Evolutionary conservation across 2,888 invertebrate genomes (phyloP), one percentile per base, ranked within the genome.

Genomic region (Morinoia aosen): DNA sequence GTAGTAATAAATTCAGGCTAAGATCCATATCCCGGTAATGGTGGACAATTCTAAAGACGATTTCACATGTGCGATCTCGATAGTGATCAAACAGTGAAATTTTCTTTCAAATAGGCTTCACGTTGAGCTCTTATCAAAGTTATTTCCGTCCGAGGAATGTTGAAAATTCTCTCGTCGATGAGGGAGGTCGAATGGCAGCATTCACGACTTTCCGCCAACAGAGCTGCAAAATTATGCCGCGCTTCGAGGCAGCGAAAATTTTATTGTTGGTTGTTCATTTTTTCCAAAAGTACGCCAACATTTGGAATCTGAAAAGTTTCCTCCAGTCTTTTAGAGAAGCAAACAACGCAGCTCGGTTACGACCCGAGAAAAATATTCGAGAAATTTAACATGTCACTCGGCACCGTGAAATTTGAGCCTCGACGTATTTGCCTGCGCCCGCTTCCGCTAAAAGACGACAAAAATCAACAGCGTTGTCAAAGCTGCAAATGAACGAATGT

Each of bases 381-480:
- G 90, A 90, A 90, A 90, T 90, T 90, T 90, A 90, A 90, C 90
- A 90, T 40, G 90, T 90, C 90, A 90, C 40, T 40, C 90, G 40
- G 39, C 90, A 90, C 39, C 90, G 90, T 90, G 90, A 90, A 90
- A 90, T 90, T 90, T 90, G 90, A 90, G 90, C 90, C 48, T 48
- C 39, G 90, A 10, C 40, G 14, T 90, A 90, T 90, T 90, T 90
- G 90, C 90, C 48, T 25, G 39, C 40, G 90, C 90, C 90, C 40
- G 90, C 48, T 48, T 2, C 40, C 40, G 90, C 40, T 90, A 48
- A 90, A 90, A 90, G 90, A 90, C 48, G 48, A 48, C 90, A 90
- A 90, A 90, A 90, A 90, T 48, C 90, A 90, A 90, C 90, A 48
- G 40, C 39, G 90, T 90, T 90, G 90, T 90, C 90, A 90, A 90